Base-by-base conservation (phyloP, 2,113 vertebrate species). In the Micromys minutus region DNA sequence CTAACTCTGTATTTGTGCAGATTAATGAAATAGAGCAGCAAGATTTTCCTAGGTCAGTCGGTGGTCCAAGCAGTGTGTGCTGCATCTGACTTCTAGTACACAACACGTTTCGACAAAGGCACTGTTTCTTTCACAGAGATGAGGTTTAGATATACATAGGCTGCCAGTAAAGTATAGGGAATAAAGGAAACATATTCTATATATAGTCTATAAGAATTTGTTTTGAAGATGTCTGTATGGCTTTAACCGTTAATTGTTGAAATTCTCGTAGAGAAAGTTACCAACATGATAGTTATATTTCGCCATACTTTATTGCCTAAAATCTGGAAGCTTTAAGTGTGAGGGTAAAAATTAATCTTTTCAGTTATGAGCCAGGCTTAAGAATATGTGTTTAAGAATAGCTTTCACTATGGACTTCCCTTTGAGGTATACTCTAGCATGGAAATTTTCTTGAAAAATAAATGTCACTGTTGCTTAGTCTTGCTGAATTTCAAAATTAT, bases 321-420 rank as follows among this genome's bases (percentile, higher is more conserved):
- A 95, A 91, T 81, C 87, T 91, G 12, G 93, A 93, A 97, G 93
- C 97, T 94, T 93, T 98, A 97, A 97, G 91, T 96, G 61, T 87
- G 89, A 97, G 52, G 36, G 3, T 91, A 96, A 97, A 98, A n/a
- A 96, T 75, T 36, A 97, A 98, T 97, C 36, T 71, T 92, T 96
- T 95, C 47, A 90, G 34, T 96, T 95, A 94, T 87, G 65, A 92
- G 39, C 72, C 87, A 94, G 59, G 36, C 45, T 13, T 92, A 89
- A 71, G 86, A 89, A 93, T 88, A 45, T 95, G n/a, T 24, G 89
- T 42, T 92, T 97, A 83, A 92, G 88, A 94, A 86, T 93, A 34
- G n/a, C 83, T 90, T 19, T 95, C 65, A 80, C 39, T 80, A 5
- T 86, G 57, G 42, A 55, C 22, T 88, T 97, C 92, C 84, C 76